Conservation (phyloP, 2,797 vertebrate species). For the Hydrophis major region DNA sequence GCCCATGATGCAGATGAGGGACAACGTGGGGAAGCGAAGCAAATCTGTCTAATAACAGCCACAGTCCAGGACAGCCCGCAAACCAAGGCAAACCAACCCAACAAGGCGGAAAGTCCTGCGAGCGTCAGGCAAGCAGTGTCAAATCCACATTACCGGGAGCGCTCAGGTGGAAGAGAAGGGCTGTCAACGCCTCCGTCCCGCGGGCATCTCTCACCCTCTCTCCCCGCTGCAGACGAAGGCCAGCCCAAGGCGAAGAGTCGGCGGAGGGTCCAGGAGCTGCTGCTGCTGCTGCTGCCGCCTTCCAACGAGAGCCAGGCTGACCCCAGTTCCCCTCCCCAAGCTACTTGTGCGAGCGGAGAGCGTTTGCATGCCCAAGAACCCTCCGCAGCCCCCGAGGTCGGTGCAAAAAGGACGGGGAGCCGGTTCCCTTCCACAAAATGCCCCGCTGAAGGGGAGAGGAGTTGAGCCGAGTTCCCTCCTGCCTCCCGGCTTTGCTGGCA, state of each 20-base stretch:
- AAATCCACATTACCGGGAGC: not conserved
- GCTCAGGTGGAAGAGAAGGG: not conserved
- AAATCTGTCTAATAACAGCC: not conserved
- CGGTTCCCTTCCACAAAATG: not conserved
- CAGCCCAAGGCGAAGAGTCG: not conserved
- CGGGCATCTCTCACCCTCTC: not conserved
- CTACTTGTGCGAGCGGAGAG: not conserved
- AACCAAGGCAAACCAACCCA: not conserved
- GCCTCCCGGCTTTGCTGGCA: not conserved
- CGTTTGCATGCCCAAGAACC: too few species aligned
- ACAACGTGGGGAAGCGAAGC: too few species aligned
- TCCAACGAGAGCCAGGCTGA: not conserved
- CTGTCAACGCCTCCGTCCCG: not conserved
- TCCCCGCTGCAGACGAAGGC: not conserved
- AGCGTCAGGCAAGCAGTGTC: not conserved
- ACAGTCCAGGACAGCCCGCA: not conserved
- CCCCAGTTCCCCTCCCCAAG: not conserved
- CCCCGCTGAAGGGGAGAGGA: not conserved
- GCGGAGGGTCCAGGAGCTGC: not conserved
- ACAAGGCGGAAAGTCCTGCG: not conserved
- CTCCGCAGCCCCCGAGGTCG: not conserved
- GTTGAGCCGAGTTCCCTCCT: not conserved
- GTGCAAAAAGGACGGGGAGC: not conserved
- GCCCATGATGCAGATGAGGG: conserved; percentile 34
- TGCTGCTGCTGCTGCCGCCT: not conserved